Conservation (phyloP, 2,888 invertebrate genomes). For the Plagodis pulveraria region DNA sequence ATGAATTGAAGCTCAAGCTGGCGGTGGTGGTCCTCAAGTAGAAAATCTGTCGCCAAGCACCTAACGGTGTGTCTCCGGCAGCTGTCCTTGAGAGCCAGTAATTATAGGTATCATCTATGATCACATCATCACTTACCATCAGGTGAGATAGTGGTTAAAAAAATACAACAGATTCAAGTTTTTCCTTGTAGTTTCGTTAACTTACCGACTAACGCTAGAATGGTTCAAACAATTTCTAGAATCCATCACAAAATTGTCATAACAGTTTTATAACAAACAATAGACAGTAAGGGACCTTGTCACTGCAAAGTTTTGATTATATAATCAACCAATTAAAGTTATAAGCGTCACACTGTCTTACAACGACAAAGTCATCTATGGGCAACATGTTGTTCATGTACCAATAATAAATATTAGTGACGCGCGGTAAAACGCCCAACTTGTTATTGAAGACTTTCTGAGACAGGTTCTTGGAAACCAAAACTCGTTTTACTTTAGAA, state of each 20-base stretch:
- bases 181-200: neutral
- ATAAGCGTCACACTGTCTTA: neutral
- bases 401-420: conserved; percentile 8
- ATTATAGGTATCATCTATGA: too few species aligned
- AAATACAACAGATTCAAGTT: neutral
- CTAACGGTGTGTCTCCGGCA: too few species aligned
- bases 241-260: neutral
- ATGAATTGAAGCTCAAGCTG: too few species aligned
- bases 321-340: neutral
- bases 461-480: conserved; percentile 30
- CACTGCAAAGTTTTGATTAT: neutral
- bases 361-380: neutral
- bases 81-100: too few species aligned
- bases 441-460: conserved; percentile 17
- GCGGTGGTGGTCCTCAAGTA: too few species aligned
- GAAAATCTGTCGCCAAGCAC: too few species aligned
- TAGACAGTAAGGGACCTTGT: neutral
- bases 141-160: too few species aligned
- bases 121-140: too few species aligned
- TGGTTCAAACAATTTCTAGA: neutral
- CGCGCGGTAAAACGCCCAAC: conserved; percentile 24
- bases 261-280: neutral
- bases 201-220: neutral
- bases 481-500: conserved; percentile 37
- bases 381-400: neutral